Evolutionary conservation across 2,797 vertebrate species (phyloP).

Genomic region (Hemibagrus guttatus): DNA sequence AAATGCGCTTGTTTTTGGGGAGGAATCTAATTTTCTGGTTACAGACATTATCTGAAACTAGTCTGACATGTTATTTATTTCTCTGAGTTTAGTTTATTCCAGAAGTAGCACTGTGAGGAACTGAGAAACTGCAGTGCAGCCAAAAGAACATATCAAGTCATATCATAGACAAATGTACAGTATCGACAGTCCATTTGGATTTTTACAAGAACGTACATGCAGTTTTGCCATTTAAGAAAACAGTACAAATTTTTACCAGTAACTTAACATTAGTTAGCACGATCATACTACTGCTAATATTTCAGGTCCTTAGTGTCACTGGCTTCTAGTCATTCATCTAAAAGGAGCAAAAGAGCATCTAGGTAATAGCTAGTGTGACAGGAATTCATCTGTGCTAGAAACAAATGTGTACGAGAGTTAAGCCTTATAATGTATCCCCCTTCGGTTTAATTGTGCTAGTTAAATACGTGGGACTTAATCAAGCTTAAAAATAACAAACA

Average conservation of each 20-base stretch:
- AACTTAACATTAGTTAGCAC: background rate
- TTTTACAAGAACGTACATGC: background rate
- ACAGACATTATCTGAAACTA: conserved; percentile 36
- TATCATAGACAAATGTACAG: background rate
- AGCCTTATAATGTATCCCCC: conserved; percentile 68
- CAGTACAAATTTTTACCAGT: background rate
- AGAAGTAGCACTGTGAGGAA: conserved; percentile 7
- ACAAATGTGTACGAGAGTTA: conserved; percentile 70
- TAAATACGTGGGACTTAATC: conserved; percentile 85
- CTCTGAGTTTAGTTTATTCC: conserved; percentile 24
- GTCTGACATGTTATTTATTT: conserved; percentile 37
- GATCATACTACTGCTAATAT: background rate
- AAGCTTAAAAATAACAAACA: conserved; percentile 85
- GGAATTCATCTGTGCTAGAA: conserved; percentile 60
- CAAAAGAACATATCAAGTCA: background rate
- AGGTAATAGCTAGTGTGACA: conserved; percentile 45
- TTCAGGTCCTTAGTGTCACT: background rate
- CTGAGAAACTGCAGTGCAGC: background rate
- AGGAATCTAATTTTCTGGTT: conserved; percentile 41
- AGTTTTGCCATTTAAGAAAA: background rate
- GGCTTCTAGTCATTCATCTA: background rate
- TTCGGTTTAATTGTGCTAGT: conserved; percentile 78
- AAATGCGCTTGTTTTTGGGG: conserved; percentile 28
- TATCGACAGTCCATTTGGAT: too few species aligned
- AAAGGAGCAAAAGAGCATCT: conserved; percentile 13